A percentile compares a stretch with the other conserved stretches of the same genome.
phyloP scores from a whole-genome alignment of 2,113 vertebrate species.

The Microcebus murinus region DNA sequence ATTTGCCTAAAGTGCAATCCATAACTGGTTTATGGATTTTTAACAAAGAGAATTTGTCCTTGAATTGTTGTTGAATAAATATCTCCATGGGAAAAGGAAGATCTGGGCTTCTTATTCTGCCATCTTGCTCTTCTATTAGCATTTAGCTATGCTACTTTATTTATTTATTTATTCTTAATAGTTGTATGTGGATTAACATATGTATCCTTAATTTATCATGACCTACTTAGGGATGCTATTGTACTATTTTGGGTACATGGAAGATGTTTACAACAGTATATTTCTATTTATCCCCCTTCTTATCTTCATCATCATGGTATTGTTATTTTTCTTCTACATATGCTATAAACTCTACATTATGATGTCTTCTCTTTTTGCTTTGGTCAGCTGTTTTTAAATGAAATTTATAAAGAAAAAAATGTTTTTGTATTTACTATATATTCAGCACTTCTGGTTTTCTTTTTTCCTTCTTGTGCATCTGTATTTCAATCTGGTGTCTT shows the following conservation, averaged over 20 bases:
- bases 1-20: not conserved
- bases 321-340: not conserved
- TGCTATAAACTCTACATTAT: not conserved
- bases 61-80: not conserved
- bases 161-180: not conserved
- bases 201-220: not conserved
- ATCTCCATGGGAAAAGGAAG: not conserved
- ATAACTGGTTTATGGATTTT: not conserved
- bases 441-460: not conserved
- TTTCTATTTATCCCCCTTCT: not conserved
- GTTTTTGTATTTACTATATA: not conserved
- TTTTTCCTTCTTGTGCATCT: not conserved
- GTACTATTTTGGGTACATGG: not conserved
- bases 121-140: not conserved
- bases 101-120: not conserved
- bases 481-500: not conserved
- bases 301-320: not conserved
- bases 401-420: not conserved
- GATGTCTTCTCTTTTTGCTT: not conserved
- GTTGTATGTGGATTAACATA: not conserved
- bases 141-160: not conserved
- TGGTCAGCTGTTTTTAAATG: not conserved
- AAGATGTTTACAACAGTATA: not conserved
- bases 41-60: not conserved
- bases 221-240: not conserved